Base-by-base conservation (phyloP, 2,888 invertebrate genomes). In the Pogonocherus hispidulus region DNA sequence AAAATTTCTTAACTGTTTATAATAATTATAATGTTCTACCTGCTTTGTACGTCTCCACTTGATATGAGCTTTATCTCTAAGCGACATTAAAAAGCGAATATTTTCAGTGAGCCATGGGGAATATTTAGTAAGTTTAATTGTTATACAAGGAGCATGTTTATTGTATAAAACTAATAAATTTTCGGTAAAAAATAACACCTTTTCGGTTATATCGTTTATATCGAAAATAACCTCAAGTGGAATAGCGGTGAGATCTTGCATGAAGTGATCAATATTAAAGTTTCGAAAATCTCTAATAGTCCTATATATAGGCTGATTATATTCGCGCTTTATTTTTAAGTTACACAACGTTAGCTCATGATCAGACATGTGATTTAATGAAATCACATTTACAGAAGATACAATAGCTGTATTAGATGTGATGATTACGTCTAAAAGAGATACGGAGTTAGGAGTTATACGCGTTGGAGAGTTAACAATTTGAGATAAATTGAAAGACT, bases 351-450 rank as follows among this genome's bases (percentile, higher is more conserved):
- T 37, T 37, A 37, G n/a, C 9, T 37, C 37, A 2, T 37, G 37
- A 37, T 37, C 37, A 37, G 37, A 37, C n/a, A 37, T 37, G n/a
- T 37, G 37, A 37, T 37, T 37, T 11, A 37, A n/a, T 37, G 37
- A 37, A 2, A 11, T 11, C 2, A 37, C 37, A 9, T 37, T n/a
- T 37, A 37, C n/a, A 11, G 37, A 37, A 11, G 37, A 37, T 11
- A 37, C 9, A n/a, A 9, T n/a, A n/a, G 3, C 9, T n/a, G 4
- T n/a, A 37, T n/a, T 37, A 3, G 37, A 37, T 5, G 2, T 37
- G 18, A 47, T 47, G 1, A 52, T 27, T 52, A 52, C 2, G 23
- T 57, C 57, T 18, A 57, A 8, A 14, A 57, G 41, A 11, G 57
- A 22, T 14, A 8, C 44, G 16, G 22, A 44, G 8, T 4, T 57